Conservation (phyloP, 2,113 vertebrate species). For the Caranx melampygus region DNA sequence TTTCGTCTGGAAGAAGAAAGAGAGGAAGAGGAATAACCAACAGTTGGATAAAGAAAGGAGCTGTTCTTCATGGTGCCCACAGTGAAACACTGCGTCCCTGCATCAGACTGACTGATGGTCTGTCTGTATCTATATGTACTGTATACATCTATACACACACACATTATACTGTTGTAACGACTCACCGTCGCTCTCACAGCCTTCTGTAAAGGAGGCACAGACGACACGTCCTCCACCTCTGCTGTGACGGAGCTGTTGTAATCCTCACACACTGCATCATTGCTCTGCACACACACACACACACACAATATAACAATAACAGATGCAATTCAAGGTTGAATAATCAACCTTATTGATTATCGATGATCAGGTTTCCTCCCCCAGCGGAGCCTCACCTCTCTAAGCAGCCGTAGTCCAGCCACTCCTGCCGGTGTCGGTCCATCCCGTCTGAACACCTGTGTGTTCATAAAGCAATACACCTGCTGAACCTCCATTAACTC, state of each 20-base stretch:
- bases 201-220: conserved; percentile 70
- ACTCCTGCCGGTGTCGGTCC: conserved; percentile 94
- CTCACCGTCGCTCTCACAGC: conserved; percentile 87
- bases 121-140: too few relatives aligned
- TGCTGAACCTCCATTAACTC: neutral
- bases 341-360: too few relatives aligned
- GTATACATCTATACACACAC: too few relatives aligned
- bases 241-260: conserved; percentile 76
- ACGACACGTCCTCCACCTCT: conserved; percentile 62
- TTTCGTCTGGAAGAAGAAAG: conserved; percentile 83
- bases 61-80: too few relatives aligned
- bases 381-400: conserved; percentile 84
- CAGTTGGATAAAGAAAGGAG: too few relatives aligned
- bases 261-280: conserved; percentile 86
- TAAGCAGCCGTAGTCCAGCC: conserved; percentile 89
- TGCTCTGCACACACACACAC: conserved; percentile 66
- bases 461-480: neutral
- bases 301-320: neutral
- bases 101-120: too few relatives aligned
- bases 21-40: neutral
- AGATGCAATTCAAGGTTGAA: too few relatives aligned
- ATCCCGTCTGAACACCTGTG: conserved; percentile 94
- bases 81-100: too few relatives aligned
- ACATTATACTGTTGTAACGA: neutral
- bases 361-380: neutral